Percentiles rank a stretch among this genome's conserved stretches.
Evolutionary conservation across 2,113 vertebrate species (phyloP).

Genomic region (Oxyruncus cristatus): DNA sequence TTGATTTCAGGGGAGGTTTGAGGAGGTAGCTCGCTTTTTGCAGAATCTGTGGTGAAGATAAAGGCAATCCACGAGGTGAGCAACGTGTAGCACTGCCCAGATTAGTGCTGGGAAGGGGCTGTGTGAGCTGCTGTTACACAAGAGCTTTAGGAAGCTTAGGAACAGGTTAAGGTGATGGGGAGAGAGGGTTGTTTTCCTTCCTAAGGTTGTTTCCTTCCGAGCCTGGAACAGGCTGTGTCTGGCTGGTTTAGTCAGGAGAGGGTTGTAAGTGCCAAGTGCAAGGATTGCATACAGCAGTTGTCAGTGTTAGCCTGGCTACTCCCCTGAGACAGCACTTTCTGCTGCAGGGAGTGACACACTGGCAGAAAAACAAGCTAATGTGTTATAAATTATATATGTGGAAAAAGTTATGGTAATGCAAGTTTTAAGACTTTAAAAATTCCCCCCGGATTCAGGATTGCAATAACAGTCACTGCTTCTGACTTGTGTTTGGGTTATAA

Average conservation of each 20-base stretch:
- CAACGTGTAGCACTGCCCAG: accelerated
- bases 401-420: neutral
- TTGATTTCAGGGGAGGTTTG: neutral
- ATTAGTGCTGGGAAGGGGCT: neutral
- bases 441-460: neutral
- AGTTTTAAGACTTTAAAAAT: neutral
- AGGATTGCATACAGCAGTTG: neutral
- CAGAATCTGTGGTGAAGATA: neutral
- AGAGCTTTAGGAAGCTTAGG: neutral
- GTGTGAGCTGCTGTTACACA: neutral
- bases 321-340: neutral
- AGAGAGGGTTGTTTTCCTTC: neutral
- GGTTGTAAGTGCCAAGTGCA: neutral
- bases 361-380: neutral
- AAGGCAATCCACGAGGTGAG: neutral
- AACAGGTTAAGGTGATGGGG: neutral
- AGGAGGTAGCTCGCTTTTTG: neutral
- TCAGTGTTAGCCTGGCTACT: neutral
- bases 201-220: neutral
- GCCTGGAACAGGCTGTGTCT: neutral
- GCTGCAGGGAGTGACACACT: neutral
- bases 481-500: neutral
- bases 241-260: neutral
- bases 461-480: neutral
- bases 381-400: neutral